These are phyloP conservation scores for Tipula helvola DNA, from an alignment of 2,888 invertebrate species.

Conservation along the genomic window DNA sequence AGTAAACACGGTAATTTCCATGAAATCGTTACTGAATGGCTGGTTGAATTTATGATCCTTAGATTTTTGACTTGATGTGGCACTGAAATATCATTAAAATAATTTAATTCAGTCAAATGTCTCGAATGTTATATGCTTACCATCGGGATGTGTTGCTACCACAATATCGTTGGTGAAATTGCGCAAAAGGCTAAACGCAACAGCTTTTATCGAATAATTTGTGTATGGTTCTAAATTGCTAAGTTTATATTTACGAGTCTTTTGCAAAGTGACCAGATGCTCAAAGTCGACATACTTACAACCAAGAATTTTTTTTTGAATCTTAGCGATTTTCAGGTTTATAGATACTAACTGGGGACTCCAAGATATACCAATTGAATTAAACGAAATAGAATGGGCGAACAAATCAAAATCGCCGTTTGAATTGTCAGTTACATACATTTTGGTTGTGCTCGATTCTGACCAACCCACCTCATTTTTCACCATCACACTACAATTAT, in stretches of 20 bases:
- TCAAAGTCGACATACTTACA: neutral
- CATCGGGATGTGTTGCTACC: neutral
- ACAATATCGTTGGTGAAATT: neutral
- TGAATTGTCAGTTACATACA: neutral
- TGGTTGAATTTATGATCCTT: neutral
- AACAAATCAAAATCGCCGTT: neutral
- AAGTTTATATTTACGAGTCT: neutral
- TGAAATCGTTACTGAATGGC: constrained; percentile 20
- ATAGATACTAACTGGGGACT: neutral
- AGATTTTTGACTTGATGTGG: neutral
- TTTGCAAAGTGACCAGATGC: neutral
- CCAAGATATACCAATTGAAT: neutral
- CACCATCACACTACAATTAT: neutral
- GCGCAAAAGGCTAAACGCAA: neutral
- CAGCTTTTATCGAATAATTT: neutral
- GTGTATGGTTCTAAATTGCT: neutral
- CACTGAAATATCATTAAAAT: neutral
- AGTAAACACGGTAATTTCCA: constrained; percentile 30
- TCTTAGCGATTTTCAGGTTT: neutral
- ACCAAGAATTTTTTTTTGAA: neutral
- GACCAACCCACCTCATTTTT: neutral
- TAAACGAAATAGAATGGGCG: neutral
- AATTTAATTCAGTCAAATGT: too few species aligned
- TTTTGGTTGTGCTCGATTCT: neutral
- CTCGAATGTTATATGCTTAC: neutral